Conservation (phyloP, 2,797 vertebrate genomes). For the Steatocranus sp. region DNA sequence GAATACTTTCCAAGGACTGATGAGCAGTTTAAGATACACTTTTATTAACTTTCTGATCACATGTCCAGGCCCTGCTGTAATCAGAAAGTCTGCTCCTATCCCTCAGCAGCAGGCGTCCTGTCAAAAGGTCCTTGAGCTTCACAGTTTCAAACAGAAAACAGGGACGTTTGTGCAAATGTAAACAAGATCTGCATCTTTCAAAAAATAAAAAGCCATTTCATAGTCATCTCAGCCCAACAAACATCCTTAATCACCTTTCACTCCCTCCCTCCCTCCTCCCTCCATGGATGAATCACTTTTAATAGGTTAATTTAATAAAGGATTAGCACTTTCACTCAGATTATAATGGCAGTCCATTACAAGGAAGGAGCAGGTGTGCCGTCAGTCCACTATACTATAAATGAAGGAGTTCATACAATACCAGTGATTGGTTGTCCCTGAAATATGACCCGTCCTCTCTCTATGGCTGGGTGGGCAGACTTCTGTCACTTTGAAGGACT, state of each 20-base stretch:
- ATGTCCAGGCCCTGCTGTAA: conserved; percentile 5
- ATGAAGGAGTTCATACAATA: conserved; percentile 33
- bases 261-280: conserved; percentile 35
- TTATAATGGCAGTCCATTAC: conserved; percentile 29
- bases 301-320: conserved; percentile 57
- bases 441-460: conserved; percentile 20
- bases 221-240: not conserved
- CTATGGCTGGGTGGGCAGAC: not conserved
- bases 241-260: conserved; percentile 10
- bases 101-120: conserved; percentile 20
- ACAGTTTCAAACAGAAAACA: not conserved
- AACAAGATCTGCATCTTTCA: not conserved
- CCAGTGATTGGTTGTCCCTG: conserved; percentile 1
- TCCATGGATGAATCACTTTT: conserved; percentile 49
- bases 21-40: not conserved
- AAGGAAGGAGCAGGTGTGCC: conserved; percentile 20
- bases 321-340: conserved; percentile 46
- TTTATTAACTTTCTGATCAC: conserved; percentile 29
- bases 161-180: not conserved
- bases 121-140: conserved; percentile 40
- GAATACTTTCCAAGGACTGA: not conserved
- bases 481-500: not conserved
- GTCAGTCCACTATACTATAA: conserved; percentile 22
- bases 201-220: not conserved
- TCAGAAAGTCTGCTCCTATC: conserved; percentile 28